Percentiles rank a stretch among this genome's conserved stretches.
These are phyloP conservation scores for Xylocampa areola DNA, from an alignment of 2,888 invertebrate species.

Conservation along the genomic window DNA sequence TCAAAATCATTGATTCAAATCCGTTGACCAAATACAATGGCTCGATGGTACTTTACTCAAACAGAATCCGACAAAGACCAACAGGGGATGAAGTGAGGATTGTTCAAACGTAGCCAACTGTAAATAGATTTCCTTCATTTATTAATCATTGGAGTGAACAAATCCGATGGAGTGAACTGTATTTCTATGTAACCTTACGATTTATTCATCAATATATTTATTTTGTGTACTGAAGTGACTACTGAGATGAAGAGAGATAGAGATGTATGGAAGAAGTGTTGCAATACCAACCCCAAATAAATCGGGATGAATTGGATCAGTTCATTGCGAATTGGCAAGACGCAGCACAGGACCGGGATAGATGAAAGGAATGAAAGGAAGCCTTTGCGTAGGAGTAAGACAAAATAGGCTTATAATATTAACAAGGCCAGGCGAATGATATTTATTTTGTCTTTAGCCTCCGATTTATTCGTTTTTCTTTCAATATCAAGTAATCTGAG, in stretches of 20 bases:
- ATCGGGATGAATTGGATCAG: too few species aligned
- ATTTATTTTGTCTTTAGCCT: constrained; percentile 5
- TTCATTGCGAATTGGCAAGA: too few species aligned
- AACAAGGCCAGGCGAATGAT: too few species aligned
- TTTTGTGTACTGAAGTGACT: too few species aligned
- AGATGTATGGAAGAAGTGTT: too few species aligned
- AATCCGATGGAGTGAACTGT: constrained; percentile 2
- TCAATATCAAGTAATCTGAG: constrained; percentile 8
- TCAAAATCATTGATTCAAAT: constrained; percentile 15
- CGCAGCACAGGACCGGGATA: too few species aligned
- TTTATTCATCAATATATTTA: constrained; percentile 1
- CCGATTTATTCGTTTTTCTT: not conserved
- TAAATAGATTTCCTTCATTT: constrained; percentile 35
- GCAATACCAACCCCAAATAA: too few species aligned
- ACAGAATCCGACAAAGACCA: constrained; percentile 16
- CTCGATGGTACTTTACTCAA: constrained; percentile 13
- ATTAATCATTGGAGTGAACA: constrained; percentile 17
- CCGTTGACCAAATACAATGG: constrained; percentile 37
- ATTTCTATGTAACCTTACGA: not conserved
- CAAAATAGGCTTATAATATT: too few species aligned
- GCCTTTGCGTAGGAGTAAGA: too few species aligned
- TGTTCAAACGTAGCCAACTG: constrained; percentile 26
- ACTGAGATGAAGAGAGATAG: too few species aligned
- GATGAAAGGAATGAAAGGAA: too few species aligned
- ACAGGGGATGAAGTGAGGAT: constrained; percentile 17